phyloP scores from a whole-genome alignment of 2,888 invertebrate genomes.

The Brachyptera putata region DNA sequence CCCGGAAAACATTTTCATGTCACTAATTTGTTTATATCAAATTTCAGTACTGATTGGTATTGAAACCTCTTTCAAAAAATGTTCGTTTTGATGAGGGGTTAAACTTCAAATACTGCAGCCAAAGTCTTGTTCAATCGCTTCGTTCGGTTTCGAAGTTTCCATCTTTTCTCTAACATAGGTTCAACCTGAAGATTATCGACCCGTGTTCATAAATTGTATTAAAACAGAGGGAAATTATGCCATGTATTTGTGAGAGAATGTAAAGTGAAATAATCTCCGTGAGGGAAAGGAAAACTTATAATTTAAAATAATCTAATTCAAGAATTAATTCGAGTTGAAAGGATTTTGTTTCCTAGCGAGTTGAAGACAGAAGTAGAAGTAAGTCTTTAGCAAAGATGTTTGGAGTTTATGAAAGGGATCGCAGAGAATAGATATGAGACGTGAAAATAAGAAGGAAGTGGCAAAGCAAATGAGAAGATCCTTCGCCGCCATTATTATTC shows the following conservation, averaged over 20 bases:
- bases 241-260: neutral
- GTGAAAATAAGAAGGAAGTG: neutral
- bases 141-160: no score
- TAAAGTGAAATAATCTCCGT: slow-evolving; percentile 5
- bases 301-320: slow-evolving; percentile 21
- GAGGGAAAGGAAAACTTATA: slow-evolving; percentile 17
- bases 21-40: no score
- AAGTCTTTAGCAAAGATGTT: slow-evolving; percentile 17
- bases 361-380: slow-evolving; percentile 1
- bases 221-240: slow-evolving; percentile 4
- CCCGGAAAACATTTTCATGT: no score
- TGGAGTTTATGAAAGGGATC: slow-evolving; percentile 19
- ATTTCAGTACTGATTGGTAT: no score
- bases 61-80: no score
- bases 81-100: no score
- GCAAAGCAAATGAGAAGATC: slow-evolving; percentile 30
- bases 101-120: no score
- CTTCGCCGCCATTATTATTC: slow-evolving; percentile 28
- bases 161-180: no score
- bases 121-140: no score
- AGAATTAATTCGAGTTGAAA: slow-evolving; percentile 21
- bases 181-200: no score
- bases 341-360: slow-evolving; percentile 15
- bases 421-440: slow-evolving; percentile 8
- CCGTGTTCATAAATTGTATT: slow-evolving; percentile 5